Evolutionary conservation across 1,140 invertebrate genomes (phyloP).

Genomic region (Eupristina koningsbergeri): DNA sequence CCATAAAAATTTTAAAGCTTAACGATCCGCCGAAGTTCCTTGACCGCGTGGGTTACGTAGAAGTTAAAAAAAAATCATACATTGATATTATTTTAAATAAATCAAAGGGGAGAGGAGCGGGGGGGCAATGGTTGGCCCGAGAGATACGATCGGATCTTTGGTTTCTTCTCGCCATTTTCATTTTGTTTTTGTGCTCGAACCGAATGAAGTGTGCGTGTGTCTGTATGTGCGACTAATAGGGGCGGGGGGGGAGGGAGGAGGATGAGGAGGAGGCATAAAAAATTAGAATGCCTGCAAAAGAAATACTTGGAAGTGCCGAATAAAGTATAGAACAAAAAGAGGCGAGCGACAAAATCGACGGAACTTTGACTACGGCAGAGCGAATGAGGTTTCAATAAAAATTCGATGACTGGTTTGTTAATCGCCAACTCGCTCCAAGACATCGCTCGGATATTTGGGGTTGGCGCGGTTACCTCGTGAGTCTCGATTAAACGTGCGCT

Average conservation of each 20-base stretch:
- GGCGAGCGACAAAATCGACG: background rate
- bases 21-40: slow-evolving; percentile 32
- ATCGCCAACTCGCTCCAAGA: too few species aligned
- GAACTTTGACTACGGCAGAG: background rate
- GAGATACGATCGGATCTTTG: slow-evolving; percentile 24
- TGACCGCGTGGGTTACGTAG: slow-evolving; percentile 27
- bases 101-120: slow-evolving; percentile 32
- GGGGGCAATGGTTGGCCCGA: slow-evolving; percentile 15
- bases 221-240: background rate
- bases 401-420: too few species aligned
- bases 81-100: slow-evolving; percentile 46
- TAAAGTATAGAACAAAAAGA: background rate
- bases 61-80: slow-evolving; percentile 46
- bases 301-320: background rate
- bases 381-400: background rate
- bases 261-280: too few species aligned
- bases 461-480: too few species aligned
- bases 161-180: background rate
- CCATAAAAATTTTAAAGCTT: slow-evolving; percentile 49
- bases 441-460: too few species aligned
- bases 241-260: background rate
- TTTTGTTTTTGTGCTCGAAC: background rate
- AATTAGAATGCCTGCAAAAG: background rate
- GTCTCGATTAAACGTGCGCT: too few species aligned
- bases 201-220: background rate